A percentile compares a stretch with the other conserved stretches of the same genome.
phyloP scores from a whole-genome alignment of 2,113 vertebrate species.

The Poicephalus gulielmi region DNA sequence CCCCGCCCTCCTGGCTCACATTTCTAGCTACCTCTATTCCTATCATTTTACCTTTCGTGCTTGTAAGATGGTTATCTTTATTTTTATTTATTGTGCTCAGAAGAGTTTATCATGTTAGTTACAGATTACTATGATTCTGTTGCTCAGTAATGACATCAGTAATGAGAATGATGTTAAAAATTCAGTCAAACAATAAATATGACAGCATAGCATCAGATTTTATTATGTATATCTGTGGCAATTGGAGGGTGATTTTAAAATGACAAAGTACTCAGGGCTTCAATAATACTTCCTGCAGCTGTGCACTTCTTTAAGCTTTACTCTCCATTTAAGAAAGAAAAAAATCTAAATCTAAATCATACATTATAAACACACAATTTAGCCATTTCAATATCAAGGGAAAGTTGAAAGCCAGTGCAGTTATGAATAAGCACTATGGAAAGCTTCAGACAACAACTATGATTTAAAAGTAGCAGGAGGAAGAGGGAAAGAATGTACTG shows the following conservation, averaged over 20 bases:
- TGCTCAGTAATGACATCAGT: constrained; percentile 39
- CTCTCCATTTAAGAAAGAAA: constrained; percentile 75
- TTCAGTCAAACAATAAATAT: constrained; percentile 50
- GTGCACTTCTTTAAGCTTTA: constrained; percentile 73
- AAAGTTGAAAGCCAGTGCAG: constrained; percentile 70
- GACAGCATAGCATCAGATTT: constrained; percentile 50
- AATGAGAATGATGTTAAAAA: constrained; percentile 63
- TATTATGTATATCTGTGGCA: constrained; percentile 63
- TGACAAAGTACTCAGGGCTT: constrained; percentile 67
- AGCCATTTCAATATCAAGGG: constrained; percentile 74
- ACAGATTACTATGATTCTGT: neutral
- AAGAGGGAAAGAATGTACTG: constrained; percentile 40
- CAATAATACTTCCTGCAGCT: constrained; percentile 76
- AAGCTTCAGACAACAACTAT: constrained; percentile 54
- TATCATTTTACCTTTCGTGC: neutral
- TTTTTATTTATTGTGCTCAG: neutral
- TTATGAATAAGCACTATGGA: constrained; percentile 71
- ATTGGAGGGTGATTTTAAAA: constrained; percentile 68
- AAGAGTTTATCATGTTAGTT: neutral
- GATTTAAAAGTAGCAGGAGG: constrained; percentile 70
- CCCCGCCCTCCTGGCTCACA: neutral
- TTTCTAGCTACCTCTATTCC: neutral
- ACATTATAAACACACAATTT: constrained; percentile 74
- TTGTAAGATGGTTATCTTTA: neutral
- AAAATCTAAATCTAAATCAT: constrained; percentile 77